Evolutionary conservation across 2,888 invertebrate genomes (phyloP), one percentile per base, ranked within the genome.

Genomic region (Brachylomia viminalis): DNA sequence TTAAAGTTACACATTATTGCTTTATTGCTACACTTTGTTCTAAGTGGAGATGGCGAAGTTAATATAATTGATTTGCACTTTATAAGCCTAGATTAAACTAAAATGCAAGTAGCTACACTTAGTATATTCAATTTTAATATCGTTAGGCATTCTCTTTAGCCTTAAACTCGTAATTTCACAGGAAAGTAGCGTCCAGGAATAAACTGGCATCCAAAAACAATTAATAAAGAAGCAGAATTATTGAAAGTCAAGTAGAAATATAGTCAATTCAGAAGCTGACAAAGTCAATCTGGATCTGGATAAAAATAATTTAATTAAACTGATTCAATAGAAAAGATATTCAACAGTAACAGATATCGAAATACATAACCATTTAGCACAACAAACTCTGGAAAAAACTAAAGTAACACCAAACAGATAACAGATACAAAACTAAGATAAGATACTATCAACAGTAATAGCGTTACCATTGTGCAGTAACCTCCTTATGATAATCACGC

Each of bases 51-150:
- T 78, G 49, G 70, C 23, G 78, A 68, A 61, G 78, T 83, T 54
- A 49, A 65, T 54, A 69, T 80, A 83, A 80, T 83, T 83, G 83
- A 80, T 80, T 83, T 83, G 49, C 69, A 66, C 83, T 69, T 82
- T 76, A 77, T 66, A 61, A 66, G 54, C 77, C 10, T 27, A 59
- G 17, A 77, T 69, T 69, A 42, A 45, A 74, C 80, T 71, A 33
- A 79, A 77, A 59, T 15, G 23, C n/a, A 70, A 54, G 52, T 69
- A 33, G 33, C 49, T 52, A 17, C 2, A 58, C 38, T 66, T 62
- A 45, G n/a, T 33, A 42, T 30, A 42, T 27, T 30, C 20, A 23
- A 52, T 61, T 11, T 54, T 17, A 5, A 42, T 58, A 42, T 15
- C 27, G 17, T 64, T 23, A 13, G 15, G 10, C 6, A 52, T 66